These are phyloP conservation scores for Abramis brama DNA, from an alignment of 2,113 vertebrate genomes.

Conservation along the genomic window DNA sequence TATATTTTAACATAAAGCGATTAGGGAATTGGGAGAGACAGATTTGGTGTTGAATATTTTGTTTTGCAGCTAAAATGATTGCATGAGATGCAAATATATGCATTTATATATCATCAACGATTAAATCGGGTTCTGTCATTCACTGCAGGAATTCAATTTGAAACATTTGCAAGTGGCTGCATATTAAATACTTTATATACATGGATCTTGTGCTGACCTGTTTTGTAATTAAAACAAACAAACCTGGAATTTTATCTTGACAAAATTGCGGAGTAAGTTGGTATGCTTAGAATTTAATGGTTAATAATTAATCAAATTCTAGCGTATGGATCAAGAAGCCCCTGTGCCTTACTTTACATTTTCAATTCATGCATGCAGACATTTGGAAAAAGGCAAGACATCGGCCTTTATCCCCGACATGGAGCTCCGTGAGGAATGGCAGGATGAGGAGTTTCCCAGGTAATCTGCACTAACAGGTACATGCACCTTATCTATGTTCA, in stretches of 20 bases:
- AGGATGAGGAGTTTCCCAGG: slow-evolving; percentile 85
- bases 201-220: not conserved
- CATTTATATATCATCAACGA: not conserved
- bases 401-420: slow-evolving; percentile 67
- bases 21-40: not conserved
- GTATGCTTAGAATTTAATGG: not conserved
- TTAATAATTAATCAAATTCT: too few species aligned
- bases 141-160: not conserved
- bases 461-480: slow-evolving; percentile 50
- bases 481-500: not conserved
- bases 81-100: not conserved
- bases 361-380: slow-evolving; percentile 51
- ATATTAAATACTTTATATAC: not conserved
- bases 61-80: not conserved
- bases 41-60: not conserved
- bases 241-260: not conserved
- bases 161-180: not conserved
- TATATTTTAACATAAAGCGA: not conserved
- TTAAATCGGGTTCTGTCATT: not conserved
- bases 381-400: slow-evolving; percentile 30
- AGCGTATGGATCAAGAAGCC: not conserved
- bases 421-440: slow-evolving; percentile 84
- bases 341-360: not conserved
- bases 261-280: not conserved
- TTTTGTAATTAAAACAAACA: not conserved